Evolutionary conservation across 2,797 vertebrate species (phyloP), one percentile per base, ranked within the genome.

Genomic region (Ctenopoma kingsleyae): DNA sequence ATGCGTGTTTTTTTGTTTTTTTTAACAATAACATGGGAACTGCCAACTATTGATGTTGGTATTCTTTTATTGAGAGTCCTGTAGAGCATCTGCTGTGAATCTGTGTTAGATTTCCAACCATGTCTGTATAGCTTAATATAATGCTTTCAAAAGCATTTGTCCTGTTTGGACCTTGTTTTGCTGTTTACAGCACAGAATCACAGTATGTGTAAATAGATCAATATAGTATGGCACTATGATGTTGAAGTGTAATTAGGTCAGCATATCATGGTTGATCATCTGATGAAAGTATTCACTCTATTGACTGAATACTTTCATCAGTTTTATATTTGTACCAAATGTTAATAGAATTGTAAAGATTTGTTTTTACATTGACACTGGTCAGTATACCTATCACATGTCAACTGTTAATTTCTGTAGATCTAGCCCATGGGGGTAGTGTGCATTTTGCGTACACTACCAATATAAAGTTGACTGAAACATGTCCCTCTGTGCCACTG

Each of bases 401-500:
- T 25, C 0, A 17, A 27, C 1, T 51, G 35, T n/a, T 16, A n/a
- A 13, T 48, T 22, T 41, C 8, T 30, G 30, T 8, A 16, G 49
- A 67, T 41, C 11, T 48, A 16, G 3, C 6, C 16, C 15, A 43
- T 6, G 15, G 15, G 35, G 40, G 5, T 7, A 7, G 5, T 1
- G 2, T 43, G 8, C 16, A 41, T 59, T 65, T 60, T 13, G 25
- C 2, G 40, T 51, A 6, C 17, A 47, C 5, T 38, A 27, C 2
- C 38, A 27, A 49, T 58, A 16, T 59, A 46, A 40, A 16, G 12
- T 9, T 1, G 25, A 58, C 50, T 65, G 6, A 65, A 48, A 56
- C 10, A 35, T 17, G 2, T 4, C n/a, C 2, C 6, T 20, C 10
- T 40, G 4, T 44, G 2, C 38, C 5, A 23, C 11, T 48, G 4